Base-by-base conservation (phyloP, 2,888 invertebrate genomes). In the Spisula solida region DNA sequence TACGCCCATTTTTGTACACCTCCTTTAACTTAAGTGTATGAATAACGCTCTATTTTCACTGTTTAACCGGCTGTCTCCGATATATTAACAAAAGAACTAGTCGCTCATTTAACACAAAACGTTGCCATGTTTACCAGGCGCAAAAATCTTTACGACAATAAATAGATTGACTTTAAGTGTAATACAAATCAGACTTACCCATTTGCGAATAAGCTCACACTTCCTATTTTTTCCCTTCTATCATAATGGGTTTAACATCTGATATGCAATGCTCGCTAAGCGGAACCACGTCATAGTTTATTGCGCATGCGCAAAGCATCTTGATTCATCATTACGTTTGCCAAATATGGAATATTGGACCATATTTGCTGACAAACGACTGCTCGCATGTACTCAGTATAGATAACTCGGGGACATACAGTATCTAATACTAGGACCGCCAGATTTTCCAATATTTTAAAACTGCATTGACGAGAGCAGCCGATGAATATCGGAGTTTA, bases 311-410 rank as follows among this genome's bases (percentile, higher is more conserved):
- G 91, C 83, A 82, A 31, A 79, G 79, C 81, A 84, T 86, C 90
- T 86, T 84, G 70, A 90, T 81, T 85, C 83, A 86, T 84, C 83
- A 82, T 82, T 85, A 82, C 85, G 85, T 87, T 86, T 82, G 81
- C 90, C 90, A 87, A 86, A 90, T 90, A 90, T 88, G 90, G 90
- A 85, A 87, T 85, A 88, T 82, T 86, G 87, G 86, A 83, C 89
- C 89, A 88, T 89, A 86, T 81, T 70, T 75, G 83, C 83, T 47
- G 51, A 75, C 83, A 75, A 75, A 83, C 75, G 18, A 75, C 51
- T 51, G 47, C 51, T 51, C 41, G 75, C 83, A 75, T 83, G 83
- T 83, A 82, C n/a, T 70, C 16, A 29, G 70, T 75, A 31, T 75
- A 75, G 75, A 75, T 75, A 75, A 18, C 75, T 25, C 25, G 6